phyloP scores from a whole-genome alignment of 2,113 vertebrate species.

The Trogon surrucura region DNA sequence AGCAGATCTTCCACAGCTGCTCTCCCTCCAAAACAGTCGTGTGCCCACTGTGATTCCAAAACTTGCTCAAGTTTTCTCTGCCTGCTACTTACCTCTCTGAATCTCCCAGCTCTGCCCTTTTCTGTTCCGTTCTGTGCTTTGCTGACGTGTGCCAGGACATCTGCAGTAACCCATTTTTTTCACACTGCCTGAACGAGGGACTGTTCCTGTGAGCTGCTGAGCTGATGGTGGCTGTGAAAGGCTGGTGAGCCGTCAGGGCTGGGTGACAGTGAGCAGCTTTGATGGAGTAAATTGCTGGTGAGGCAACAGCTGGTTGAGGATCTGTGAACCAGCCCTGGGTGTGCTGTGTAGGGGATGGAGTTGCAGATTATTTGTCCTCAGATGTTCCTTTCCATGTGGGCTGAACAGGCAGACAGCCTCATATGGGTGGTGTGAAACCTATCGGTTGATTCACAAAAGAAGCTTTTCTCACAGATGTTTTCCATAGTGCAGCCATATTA shows the following conservation, averaged over 20 bases:
- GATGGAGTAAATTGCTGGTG: not conserved
- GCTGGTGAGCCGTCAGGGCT: not conserved
- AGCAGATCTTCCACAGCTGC: not conserved
- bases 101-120: not conserved
- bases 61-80: not conserved
- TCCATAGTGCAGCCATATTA: constrained; percentile 38
- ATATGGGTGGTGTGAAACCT: not conserved
- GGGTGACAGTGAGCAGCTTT: not conserved
- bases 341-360: not conserved
- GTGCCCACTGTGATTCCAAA: not conserved
- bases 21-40: not conserved
- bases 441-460: not conserved
- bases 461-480: constrained; percentile 5
- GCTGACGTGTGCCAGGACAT: not conserved
- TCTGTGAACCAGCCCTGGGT: not conserved
- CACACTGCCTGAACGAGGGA: fast-evolving
- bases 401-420: not conserved
- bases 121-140: not conserved
- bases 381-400: not conserved
- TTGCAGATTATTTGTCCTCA: not conserved
- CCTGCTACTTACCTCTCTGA: not conserved
- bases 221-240: not conserved
- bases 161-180: not conserved
- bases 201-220: not conserved
- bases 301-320: not conserved